These are phyloP conservation scores for Hydra vulgaris DNA, from an alignment of 30 jellyfish, hydroid and myxozoan species.

Conservation along the genomic window DNA sequence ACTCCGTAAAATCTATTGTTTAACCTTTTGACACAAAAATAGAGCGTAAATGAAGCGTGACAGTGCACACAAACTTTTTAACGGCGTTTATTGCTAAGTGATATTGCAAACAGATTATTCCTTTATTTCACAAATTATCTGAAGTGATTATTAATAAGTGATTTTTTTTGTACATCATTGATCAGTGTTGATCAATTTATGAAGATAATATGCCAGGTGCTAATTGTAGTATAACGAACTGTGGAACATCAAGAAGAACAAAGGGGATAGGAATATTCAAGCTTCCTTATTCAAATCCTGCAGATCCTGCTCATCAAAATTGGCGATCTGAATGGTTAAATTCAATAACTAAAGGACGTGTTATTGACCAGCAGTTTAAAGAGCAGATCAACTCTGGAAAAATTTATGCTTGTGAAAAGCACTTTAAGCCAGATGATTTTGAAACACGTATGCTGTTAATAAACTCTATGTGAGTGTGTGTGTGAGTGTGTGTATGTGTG, in stretches of 20 bases:
- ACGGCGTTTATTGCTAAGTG: neutral
- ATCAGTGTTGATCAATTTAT: neutral
- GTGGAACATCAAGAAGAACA: slow-evolving; percentile 7
- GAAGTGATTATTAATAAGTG: neutral
- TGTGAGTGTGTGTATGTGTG: too few relatives aligned
- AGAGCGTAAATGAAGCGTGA: neutral
- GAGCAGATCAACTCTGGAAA: slow-evolving; percentile 25
- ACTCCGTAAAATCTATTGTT: neutral
- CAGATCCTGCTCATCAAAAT: neutral
- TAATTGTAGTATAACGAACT: neutral
- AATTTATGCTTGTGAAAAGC: slow-evolving; percentile 35
- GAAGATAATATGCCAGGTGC: neutral
- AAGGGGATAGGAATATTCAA: neutral
- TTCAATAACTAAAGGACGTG: slow-evolving; percentile 21
- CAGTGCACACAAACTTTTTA: neutral
- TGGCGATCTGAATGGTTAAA: neutral
- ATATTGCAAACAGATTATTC: neutral
- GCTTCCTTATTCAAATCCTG: neutral
- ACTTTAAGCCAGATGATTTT: slow-evolving; percentile 34
- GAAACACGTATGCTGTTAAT: slow-evolving; percentile 15
- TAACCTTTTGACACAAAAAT: neutral
- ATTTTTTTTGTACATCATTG: neutral
- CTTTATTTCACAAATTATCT: neutral
- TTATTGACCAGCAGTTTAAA: slow-evolving; percentile 27
- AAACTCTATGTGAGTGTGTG: neutral